Base-by-base conservation (phyloP, 2,797 vertebrate genomes). In the Urocyon cinereoargenteus region DNA sequence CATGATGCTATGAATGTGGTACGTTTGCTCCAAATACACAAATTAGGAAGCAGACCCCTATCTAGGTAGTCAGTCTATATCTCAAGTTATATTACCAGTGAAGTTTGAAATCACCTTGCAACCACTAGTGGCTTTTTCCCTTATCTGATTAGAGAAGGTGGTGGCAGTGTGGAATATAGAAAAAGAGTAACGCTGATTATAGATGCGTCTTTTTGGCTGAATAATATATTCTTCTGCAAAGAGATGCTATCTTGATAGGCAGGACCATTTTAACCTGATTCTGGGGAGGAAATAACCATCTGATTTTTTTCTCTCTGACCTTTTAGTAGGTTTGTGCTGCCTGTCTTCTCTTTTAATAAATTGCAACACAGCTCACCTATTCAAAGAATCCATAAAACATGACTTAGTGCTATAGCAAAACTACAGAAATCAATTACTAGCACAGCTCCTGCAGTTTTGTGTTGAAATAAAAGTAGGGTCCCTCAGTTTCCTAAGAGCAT, bases 311-410 rank as follows among this genome's bases (percentile, higher is more conserved):
- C 66, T 83, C 59, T 95, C 75, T 82, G 79, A 97, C 91, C 84
- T 95, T 73, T 91, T 15, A 85, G 59, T 68, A 81, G 93, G 59
- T 62, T 85, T 55, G 72, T 84, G 49, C 16, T 62, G 31, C 51
- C 72, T 93, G 53, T 85, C 59, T 94, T 90, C 45, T 79, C 72
- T 90, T 91, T 94, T 62, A 95, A 94, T 95, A 94, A 90, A 92
- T 90, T 86, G 64, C 64, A 97, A 91, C 64, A 89, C 85, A 96
- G 90, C 51, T 91, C 51, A 72, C 81, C 84, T 82, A 85, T 90
- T 95, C 59, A 94, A 93, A 90, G 70, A 96, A 91, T 96, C 83
- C 64, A 90, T 90, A 87, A 97, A 95, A 87, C 66, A 64, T 49
- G 93, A 96, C 93, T 88, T 88, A 62, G 34, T 62, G 64, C 91